These are phyloP conservation scores for Mesitornis unicolor DNA, from an alignment of 2,113 vertebrate genomes.

Conservation along the genomic window DNA sequence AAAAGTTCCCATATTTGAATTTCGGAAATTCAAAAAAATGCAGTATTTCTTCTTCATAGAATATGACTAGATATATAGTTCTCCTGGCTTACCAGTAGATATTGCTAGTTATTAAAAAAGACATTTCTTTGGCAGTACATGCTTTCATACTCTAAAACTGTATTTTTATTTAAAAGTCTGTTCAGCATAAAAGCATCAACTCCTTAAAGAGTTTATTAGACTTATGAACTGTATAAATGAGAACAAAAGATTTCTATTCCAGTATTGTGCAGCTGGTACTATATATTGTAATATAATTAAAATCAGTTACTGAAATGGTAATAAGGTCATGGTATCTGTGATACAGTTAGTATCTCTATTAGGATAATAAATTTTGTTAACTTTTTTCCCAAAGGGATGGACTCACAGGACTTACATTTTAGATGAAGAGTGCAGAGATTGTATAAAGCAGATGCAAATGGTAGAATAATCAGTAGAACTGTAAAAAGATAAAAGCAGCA, in stretches of 20 bases:
- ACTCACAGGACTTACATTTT: neutral
- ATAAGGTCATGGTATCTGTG: too few species aligned
- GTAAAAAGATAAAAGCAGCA: neutral
- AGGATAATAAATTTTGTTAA: neutral
- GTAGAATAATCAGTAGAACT: neutral
- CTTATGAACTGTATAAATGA: neutral
- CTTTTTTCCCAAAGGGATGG: neutral
- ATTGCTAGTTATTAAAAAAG: neutral
- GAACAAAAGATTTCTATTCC: neutral
- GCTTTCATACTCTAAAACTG: neutral
- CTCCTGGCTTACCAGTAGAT: neutral
- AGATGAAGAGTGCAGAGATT: neutral
- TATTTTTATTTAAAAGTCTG: neutral
- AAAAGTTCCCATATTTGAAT: neutral
- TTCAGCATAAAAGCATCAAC: neutral
- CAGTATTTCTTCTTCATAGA: neutral
- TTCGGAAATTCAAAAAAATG: neutral
- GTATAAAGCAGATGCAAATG: neutral
- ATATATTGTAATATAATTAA: neutral
- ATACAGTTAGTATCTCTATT: neutral
- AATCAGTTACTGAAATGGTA: neutral
- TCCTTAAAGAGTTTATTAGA: neutral
- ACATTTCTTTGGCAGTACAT: neutral
- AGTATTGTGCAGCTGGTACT: neutral
- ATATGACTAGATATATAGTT: neutral